Evolutionary conservation across 1,140 invertebrate genomes (phyloP), one percentile per base, ranked within the genome.

Genomic region (Drosophila elegans): DNA sequence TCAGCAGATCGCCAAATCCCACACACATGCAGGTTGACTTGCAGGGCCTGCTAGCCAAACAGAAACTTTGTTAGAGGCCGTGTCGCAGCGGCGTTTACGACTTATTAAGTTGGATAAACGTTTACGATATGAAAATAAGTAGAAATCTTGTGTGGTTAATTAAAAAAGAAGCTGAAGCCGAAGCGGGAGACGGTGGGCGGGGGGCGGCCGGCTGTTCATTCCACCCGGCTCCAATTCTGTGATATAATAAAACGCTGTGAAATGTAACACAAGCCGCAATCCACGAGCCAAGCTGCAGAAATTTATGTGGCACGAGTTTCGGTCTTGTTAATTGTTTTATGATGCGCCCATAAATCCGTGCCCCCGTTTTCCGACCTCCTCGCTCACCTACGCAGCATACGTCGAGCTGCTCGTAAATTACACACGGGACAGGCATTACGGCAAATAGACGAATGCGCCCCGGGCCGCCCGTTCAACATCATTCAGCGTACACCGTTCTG

Each of bases 81-180:
- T 77, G 78, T 45, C 51, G 72, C 62, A 75, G 84, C 64, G 25
- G 72, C 63, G 79, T 91, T 91, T 91, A 91, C 81, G 80, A 91
- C 88, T 91, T 91, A 91, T 91, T 91, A 91, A 91, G 83, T 89
- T 81, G 88, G 88, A 78, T 91, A 91, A 91, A 91, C 89, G 88
- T 91, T 91, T 89, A 89, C 78, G 89, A 85, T 91, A 81, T 79
- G 79, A 88, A 80, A 78, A 89, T 84, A 85, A 90, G 84, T 89
- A 88, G 84, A 89, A 89, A 89, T 89, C 84, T 84, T 85, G 69
- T 80, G 80, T 74, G 89, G 78, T 91, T 91, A 91, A 91, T 91
- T 91, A 91, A 90, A 88, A 89, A 84, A 64, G 68, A 66, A 72
- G 63, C 72, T 64, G 61, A 10, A 9, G 29, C 29, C 6, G 29